A percentile compares a stretch with the other conserved stretches of the same genome.
Evolutionary conservation across 2,113 vertebrate species (phyloP).

Genomic region (Lota lota): DNA sequence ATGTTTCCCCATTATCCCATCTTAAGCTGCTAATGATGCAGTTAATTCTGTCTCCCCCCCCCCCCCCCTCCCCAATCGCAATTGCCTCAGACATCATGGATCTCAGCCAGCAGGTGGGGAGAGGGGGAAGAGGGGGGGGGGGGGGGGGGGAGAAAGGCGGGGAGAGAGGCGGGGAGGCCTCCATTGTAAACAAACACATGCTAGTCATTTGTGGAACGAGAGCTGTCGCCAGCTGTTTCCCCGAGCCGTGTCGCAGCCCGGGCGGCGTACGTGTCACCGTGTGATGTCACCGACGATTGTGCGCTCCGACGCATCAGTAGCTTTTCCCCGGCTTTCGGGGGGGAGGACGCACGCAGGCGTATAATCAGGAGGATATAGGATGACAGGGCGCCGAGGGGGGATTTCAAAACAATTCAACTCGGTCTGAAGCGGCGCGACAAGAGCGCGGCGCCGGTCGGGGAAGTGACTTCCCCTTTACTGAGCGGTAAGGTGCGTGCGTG

Average conservation of each 20-base stretch:
- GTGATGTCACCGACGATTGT: constrained; percentile 18
- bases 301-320: constrained; percentile 29
- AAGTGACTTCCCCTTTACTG: not conserved
- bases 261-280: constrained; percentile 32
- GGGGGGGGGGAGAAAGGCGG: too few relatives aligned
- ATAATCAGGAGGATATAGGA: constrained; percentile 40
- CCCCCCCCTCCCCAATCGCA: constrained; percentile 28
- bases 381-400: constrained; percentile 5
- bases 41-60: constrained; percentile 35
- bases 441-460: not conserved
- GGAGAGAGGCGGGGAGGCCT: constrained; percentile 10
- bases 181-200: constrained; percentile 54
- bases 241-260: constrained; percentile 27
- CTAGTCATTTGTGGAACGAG: constrained; percentile 49
- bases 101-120: constrained; percentile 47
- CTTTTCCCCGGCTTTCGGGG: constrained; percentile 30
- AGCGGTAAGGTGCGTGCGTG: not conserved
- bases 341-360: constrained; percentile 16
- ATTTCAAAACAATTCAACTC: constrained; percentile 12
- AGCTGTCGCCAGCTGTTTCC: constrained; percentile 55
- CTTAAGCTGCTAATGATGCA: constrained; percentile 45
- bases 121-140: too few relatives aligned
- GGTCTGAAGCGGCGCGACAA: constrained; percentile 6
- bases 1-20: constrained; percentile 18
- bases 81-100: constrained; percentile 39